These are phyloP conservation scores for Platycheirus albimanus DNA, from an alignment of 2,888 invertebrate genomes.

Conservation along the genomic window DNA sequence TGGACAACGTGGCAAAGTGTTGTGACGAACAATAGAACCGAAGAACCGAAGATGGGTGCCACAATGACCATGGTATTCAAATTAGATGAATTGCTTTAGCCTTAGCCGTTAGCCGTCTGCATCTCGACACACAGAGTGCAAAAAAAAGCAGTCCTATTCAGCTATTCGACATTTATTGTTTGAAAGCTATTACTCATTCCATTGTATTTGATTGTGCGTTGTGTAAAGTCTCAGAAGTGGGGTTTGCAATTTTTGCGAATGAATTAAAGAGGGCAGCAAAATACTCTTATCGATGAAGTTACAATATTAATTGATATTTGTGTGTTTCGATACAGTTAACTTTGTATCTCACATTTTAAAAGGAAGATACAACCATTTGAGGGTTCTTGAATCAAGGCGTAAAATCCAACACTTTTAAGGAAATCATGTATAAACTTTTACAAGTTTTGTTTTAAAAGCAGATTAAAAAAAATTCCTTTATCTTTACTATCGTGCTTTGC, in stretches of 20 bases:
- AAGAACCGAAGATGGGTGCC: conserved; percentile 71
- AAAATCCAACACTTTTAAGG: too few species aligned
- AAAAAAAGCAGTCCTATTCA: conserved; percentile 27
- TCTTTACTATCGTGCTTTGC: too few species aligned
- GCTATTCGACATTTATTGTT: conserved; percentile 69
- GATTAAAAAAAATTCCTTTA: too few species aligned
- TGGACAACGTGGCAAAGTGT: conserved; percentile 51
- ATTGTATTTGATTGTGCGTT: conserved; percentile 20
- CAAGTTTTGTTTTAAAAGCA: too few species aligned
- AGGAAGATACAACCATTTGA: too few species aligned
- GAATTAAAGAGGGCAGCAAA: conserved; percentile 10
- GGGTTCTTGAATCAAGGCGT: too few species aligned
- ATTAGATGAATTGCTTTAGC: conserved; percentile 73
- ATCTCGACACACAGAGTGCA: not conserved
- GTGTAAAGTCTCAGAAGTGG: conserved; percentile 29
- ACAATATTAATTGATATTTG: conserved; percentile 72
- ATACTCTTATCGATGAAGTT: conserved; percentile 63
- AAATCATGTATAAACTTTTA: too few species aligned
- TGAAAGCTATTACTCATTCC: conserved; percentile 74
- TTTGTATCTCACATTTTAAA: not conserved
- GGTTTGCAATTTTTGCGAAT: not conserved
- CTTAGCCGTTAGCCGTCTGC: too few species aligned
- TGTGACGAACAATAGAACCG: conserved; percentile 65
- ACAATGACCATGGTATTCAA: conserved; percentile 73
- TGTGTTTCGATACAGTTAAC: conserved; percentile 22